Base-by-base conservation (phyloP, 2,797 vertebrate genomes). In the Tragelaphus oryx region DNA sequence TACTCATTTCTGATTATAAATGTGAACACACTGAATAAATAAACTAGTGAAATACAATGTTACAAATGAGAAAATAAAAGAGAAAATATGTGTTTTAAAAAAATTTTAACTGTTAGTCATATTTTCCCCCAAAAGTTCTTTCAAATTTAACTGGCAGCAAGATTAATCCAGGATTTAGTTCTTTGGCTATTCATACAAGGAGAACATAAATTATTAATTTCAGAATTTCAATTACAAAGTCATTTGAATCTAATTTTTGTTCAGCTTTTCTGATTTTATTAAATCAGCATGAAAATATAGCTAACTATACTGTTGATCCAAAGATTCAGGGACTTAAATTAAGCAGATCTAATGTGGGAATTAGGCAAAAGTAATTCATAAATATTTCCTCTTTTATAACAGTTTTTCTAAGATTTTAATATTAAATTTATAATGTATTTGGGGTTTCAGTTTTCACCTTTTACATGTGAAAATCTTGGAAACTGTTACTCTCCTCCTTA, bases 141-240 rank as follows among this genome's bases (percentile, higher is more conserved):
- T 75, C 41, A 94, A 55, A 91, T 84, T 18, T 46, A 95, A 79
- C 48, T 91, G 87, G 76, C 76, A 96, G 37, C 17, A 88, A 95
- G 18, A 87, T 86, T 93, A 96, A 95, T 74, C 24, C 37, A 95
- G 57, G 79, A 94, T 92, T 96, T 96, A 95, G 59, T 83, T 96
- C 65, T 94, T 80, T 93, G 41, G 87, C 71, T 83, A 68, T 75
- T 26, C 37, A 87, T 20, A 82, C 10, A 76, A 83, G 30, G n/a
- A 59, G 30, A 79, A 79, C 12, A 87, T 87, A 82, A 86, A 95
- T 96, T 91, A 93, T 92, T 94, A 94, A 94, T 93, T 94, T 44
- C 6, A 75, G 33, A 93, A 94, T 96, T 96, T 94, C 86, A 95
- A 84, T 91, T 91, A 82, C 11, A 84, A 74, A 95, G 59, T 93